Percentiles rank a stretch among this genome's conserved stretches.
phyloP scores from a whole-genome alignment of 2,888 invertebrate genomes.

The Fissipunctia ypsillon region DNA sequence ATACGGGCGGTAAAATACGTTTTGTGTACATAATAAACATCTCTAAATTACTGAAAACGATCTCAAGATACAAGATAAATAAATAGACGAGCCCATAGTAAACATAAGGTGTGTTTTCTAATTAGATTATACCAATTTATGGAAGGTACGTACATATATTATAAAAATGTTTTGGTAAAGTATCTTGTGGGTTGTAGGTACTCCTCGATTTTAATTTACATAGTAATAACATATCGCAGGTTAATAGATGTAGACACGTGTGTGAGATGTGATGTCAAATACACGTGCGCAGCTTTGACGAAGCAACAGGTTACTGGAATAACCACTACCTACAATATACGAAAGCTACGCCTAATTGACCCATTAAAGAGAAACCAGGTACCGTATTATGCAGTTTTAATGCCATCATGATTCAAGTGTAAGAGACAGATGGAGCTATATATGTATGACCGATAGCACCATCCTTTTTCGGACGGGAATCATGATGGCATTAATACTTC shows the following conservation, averaged over 20 bases:
- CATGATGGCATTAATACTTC: too few species aligned
- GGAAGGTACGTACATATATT: background rate
- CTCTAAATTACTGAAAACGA: constrained; percentile 34
- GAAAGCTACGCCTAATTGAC: background rate
- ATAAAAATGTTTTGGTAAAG: constrained; percentile 8
- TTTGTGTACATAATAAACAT: constrained; percentile 45
- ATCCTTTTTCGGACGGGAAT: too few species aligned
- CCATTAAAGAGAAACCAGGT: constrained; percentile 22
- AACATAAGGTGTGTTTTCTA: constrained; percentile 37
- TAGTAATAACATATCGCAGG: background rate
- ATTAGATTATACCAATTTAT: constrained; percentile 31
- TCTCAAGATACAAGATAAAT: constrained; percentile 26
- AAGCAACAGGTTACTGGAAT: constrained; percentile 44
- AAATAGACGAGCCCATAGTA: constrained; percentile 37
- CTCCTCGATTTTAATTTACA: background rate
- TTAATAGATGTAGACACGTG: constrained; percentile 6
- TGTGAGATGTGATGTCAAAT: too few species aligned
- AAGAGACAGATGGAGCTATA: too few species aligned
- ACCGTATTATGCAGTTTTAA: too few species aligned
- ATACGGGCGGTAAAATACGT: constrained; percentile 32
- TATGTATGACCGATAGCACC: too few species aligned
- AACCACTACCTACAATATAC: background rate
- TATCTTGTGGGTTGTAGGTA: background rate
- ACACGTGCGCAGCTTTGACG: background rate
- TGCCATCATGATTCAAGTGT: too few species aligned